A percentile compares a stretch with the other conserved stretches of the same genome.
phyloP scores from a whole-genome alignment of 2,888 invertebrate species.

The Agonopterix arenella region DNA sequence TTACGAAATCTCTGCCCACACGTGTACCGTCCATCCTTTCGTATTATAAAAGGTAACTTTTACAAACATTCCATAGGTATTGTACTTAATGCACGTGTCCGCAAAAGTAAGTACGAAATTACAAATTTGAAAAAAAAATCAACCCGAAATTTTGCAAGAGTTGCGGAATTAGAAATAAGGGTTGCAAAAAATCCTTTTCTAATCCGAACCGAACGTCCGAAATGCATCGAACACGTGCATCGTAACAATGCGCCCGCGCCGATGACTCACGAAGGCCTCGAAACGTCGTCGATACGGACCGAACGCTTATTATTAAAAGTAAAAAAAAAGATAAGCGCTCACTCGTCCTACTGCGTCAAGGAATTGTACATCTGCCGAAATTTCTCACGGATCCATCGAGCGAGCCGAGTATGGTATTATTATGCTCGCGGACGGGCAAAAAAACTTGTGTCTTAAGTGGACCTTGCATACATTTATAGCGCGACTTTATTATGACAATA shows the following conservation, averaged over 20 bases:
- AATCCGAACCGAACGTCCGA: constrained; percentile 66
- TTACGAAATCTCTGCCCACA: constrained; percentile 15
- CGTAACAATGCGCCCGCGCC: constrained; percentile 52
- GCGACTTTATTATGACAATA: too few relatives aligned
- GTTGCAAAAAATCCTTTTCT: constrained; percentile 73
- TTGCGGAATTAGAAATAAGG: constrained; percentile 73
- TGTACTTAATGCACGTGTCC: constrained; percentile 34
- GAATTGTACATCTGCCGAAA: constrained; percentile 78
- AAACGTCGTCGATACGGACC: constrained; percentile 53
- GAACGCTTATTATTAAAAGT: constrained; percentile 61
- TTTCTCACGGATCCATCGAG: constrained; percentile 69
- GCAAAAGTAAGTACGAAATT: constrained; percentile 30
- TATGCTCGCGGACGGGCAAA: constrained; percentile 40
- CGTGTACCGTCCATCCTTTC: constrained; percentile 12
- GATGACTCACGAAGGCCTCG: constrained; percentile 62
- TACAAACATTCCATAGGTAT: constrained; percentile 31
- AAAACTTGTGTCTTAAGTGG: too few relatives aligned
- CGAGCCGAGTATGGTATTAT: constrained; percentile 61
- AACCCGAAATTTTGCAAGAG: constrained; percentile 73
- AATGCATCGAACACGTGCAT: constrained; percentile 61
- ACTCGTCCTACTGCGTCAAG: constrained; percentile 68
- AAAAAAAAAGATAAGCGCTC: constrained; percentile 64
- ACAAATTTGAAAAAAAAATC: constrained; percentile 41
- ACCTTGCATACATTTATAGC: constrained; percentile 13
- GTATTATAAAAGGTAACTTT: background rate